Conservation (phyloP, 2,113 vertebrate species). For the Pelvicachromis taeniatus region DNA sequence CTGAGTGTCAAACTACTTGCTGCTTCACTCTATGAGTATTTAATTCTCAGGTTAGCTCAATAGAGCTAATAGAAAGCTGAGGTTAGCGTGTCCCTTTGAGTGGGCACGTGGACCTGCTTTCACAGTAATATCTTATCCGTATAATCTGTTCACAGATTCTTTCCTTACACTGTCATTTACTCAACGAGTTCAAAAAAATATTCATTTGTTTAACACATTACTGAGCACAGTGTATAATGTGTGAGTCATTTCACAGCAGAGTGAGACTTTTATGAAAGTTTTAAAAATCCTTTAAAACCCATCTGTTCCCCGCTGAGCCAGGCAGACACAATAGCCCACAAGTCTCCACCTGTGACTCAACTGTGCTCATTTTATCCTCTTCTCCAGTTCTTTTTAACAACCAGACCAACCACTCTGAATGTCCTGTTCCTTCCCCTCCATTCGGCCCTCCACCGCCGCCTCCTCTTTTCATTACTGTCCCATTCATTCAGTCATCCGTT, state of each 20-base stretch:
- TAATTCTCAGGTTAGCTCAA: neutral
- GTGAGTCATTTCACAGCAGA: neutral
- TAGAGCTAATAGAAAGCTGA: neutral
- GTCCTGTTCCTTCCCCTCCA: slow-evolving; percentile 6
- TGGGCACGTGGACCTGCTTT: neutral
- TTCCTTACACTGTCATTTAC: neutral
- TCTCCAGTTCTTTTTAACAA: slow-evolving; percentile 5
- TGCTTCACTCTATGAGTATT: neutral
- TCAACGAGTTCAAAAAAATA: neutral
- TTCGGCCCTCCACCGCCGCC: neutral
- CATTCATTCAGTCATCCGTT: slow-evolving; percentile 43
- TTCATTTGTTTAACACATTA: neutral
- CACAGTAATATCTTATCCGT: neutral
- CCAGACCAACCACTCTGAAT: slow-evolving; percentile 17
- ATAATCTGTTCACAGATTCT: neutral
- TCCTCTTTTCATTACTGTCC: slow-evolving; percentile 54
- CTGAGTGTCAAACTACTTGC: rapidly evolving
- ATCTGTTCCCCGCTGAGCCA: neutral
- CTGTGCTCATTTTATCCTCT: slow-evolving; percentile 10
- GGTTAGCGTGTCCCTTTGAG: neutral
- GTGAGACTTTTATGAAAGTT: neutral
- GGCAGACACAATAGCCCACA: neutral
- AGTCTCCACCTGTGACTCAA: neutral
- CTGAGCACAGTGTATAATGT: neutral
- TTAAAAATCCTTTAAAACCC: neutral